Percentiles rank a stretch among this genome's conserved stretches.
These are phyloP conservation scores for Aspidoscelis tigris DNA, from an alignment of 2,113 vertebrate genomes.

Conservation along the genomic window DNA sequence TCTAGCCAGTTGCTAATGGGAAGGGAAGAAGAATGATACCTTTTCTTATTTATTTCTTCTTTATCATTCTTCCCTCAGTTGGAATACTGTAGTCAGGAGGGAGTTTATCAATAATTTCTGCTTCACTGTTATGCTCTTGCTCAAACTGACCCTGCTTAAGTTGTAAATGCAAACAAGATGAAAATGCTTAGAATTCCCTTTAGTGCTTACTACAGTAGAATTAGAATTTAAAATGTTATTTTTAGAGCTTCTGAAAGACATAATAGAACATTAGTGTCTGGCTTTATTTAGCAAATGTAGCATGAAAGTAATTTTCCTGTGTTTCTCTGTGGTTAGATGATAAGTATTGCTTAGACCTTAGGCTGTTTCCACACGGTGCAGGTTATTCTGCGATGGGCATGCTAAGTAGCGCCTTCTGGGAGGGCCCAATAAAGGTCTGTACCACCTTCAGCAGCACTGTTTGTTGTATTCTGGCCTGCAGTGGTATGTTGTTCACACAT, in stretches of 20 bases:
- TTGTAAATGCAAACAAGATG: neutral
- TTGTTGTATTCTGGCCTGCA: no score
- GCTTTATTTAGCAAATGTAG: slow-evolving; percentile 16
- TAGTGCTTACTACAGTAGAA: slow-evolving; percentile 14
- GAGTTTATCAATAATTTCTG: slow-evolving; percentile 26
- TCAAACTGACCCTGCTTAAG: slow-evolving; percentile 20
- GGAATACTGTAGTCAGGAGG: slow-evolving; percentile 16
- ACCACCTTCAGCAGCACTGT: no score
- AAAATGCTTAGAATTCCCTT: slow-evolving; percentile 22
- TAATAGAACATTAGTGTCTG: slow-evolving; percentile 21
- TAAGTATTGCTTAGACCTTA: neutral
- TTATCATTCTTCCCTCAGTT: neutral
- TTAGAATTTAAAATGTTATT: neutral
- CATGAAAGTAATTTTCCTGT: neutral
- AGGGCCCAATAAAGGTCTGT: no score
- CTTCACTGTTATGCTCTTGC: slow-evolving; percentile 37
- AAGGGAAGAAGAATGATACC: neutral
- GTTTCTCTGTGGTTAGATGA: neutral
- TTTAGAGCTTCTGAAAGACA: slow-evolving; percentile 10
- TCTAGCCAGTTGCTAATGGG: neutral
- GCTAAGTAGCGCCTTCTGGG: no score
- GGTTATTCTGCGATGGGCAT: no score
- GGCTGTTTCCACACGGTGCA: no score
- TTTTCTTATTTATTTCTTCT: neutral
- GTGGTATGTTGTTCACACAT: no score